Evolutionary conservation across 2,888 invertebrate species (phyloP).

Genomic region (Blomia tropicalis): DNA sequence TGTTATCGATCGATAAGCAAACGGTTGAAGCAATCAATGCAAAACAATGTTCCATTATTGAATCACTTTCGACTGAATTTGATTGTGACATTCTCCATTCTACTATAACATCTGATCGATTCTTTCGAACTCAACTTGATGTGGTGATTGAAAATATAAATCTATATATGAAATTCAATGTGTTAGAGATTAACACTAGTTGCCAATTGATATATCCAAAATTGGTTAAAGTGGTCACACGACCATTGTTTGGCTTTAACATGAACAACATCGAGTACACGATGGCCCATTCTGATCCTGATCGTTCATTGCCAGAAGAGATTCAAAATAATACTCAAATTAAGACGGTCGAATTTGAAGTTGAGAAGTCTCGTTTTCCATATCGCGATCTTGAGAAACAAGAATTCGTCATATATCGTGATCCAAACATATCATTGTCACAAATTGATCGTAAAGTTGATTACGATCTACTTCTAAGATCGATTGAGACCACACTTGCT

Average conservation of each 20-base stretch:
- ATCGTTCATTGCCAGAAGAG: not conserved
- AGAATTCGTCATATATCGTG: slow-evolving; percentile 6
- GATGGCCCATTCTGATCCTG: not conserved
- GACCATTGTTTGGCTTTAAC: not conserved
- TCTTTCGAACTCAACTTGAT: slow-evolving; percentile 5
- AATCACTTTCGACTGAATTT: not conserved
- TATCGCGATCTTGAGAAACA: not conserved
- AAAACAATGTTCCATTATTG: not conserved
- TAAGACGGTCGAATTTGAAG: not conserved
- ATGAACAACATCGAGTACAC: slow-evolving; percentile 8
- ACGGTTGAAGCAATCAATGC: not conserved
- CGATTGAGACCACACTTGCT: slow-evolving; percentile 6
- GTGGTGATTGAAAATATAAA: slow-evolving; percentile 10
- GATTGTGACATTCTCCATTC: slow-evolving; percentile 14
- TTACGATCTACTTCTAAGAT: not conserved
- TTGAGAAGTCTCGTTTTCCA: not conserved
- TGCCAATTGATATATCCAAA: slow-evolving; percentile 6
- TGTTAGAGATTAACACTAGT: slow-evolving; percentile 11
- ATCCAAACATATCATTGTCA: slow-evolving; percentile 2
- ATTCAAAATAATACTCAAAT: not conserved
- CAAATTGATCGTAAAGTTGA: not conserved
- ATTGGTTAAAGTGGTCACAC: not conserved
- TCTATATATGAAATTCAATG: not conserved
- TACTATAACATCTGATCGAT: not conserved
- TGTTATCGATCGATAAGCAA: not conserved